A percentile compares a stretch with the other conserved stretches of the same genome.
Evolutionary conservation across 2,888 invertebrate genomes (phyloP).

Genomic region (Dinocampus coccinellae): DNA sequence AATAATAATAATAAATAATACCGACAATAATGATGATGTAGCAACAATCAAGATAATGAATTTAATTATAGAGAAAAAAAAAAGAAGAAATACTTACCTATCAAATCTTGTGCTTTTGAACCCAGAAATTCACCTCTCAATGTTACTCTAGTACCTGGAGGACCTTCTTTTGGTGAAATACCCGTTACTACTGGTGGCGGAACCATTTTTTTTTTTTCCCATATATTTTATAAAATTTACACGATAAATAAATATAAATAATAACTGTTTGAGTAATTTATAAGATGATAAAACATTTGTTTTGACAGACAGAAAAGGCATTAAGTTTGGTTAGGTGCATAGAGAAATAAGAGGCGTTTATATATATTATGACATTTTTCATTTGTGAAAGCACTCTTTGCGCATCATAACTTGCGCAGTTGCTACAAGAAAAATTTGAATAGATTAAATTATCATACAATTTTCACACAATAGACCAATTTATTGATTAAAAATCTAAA

Average conservation of each 20-base stretch:
- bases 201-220: constrained; percentile 70
- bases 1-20: not conserved
- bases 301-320: constrained; percentile 2
- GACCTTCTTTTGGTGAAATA: constrained; percentile 98
- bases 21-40: too few species aligned
- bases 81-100: constrained; percentile 75
- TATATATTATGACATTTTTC: too few species aligned
- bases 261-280: not conserved
- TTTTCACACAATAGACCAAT: too few species aligned
- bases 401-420: too few species aligned
- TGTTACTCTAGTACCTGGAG: constrained; percentile 94
- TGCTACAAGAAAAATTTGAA: too few species aligned
- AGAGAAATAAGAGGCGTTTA: too few species aligned
- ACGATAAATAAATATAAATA: not conserved
- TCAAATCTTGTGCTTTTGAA: constrained; percentile 84
- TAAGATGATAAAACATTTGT: constrained; percentile 13
- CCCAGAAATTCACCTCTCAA: constrained; percentile 97
- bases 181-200: constrained; percentile 93
- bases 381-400: too few species aligned
- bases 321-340: not conserved
- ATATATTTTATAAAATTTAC: not conserved
- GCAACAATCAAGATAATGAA: not conserved
- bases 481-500: too few species aligned
- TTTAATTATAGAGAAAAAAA: too few species aligned
- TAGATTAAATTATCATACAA: too few species aligned